Evolutionary conservation across 2,888 invertebrate genomes (phyloP).

Genomic region (Poecilobothrus nobilitatus): DNA sequence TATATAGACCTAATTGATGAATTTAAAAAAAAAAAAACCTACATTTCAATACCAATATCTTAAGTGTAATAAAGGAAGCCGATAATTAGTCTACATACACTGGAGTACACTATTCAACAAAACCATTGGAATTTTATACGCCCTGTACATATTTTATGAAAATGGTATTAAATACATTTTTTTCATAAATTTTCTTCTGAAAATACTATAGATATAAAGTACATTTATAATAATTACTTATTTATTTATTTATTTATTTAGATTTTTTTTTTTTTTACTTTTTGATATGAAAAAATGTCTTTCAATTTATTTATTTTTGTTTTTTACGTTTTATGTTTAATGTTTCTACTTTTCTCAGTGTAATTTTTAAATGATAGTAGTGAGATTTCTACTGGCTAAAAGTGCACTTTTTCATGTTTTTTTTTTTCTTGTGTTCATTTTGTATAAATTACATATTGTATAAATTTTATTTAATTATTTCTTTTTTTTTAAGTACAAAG

Average conservation of each 20-base stretch:
- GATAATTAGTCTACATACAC: no score
- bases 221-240: not conserved
- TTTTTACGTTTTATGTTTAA: not conserved
- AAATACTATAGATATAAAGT: no score
- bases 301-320: not conserved
- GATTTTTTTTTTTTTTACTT: not conserved
- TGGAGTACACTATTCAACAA: no score
- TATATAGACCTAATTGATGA: no score
- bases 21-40: no score
- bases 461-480: not conserved
- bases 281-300: constrained; percentile 3
- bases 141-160: no score
- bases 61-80: no score
- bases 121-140: no score
- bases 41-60: no score
- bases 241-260: not conserved
- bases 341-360: not conserved
- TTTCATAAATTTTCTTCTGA: no score
- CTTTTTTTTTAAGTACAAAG: not conserved
- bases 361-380: not conserved
- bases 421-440: not conserved
- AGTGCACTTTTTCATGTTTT: constrained; percentile 5
- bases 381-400: constrained; percentile 1
- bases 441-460: not conserved
- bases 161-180: no score